Base-by-base conservation (phyloP, 1,140 invertebrate species). In the Pseudomyrmex concolor region DNA sequence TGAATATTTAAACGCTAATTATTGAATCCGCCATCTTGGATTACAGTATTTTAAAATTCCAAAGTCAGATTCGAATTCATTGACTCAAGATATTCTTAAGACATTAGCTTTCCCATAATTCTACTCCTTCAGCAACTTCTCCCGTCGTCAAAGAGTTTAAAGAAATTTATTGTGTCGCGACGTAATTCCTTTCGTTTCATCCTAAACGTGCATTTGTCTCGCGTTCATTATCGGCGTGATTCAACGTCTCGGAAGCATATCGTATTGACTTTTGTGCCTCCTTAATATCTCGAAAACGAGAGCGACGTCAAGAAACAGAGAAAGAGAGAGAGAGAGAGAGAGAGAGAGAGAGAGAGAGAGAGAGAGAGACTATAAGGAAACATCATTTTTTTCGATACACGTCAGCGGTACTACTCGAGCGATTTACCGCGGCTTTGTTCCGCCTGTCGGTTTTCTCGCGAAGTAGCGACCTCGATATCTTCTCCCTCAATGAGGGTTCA, bases 401-500 rank as follows among this genome's bases (percentile, higher is more conserved):
- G 70, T 87, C 57, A 22, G 63, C 74, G 73, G 34, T 57, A 71
- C 67, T 83, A 67, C 83, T 86, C 78, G 71, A 86, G 60, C 70
- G 73, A 54, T 72, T 84, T 84, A 60, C 85, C 59, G 71, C 51
- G 71, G 68, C 85, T 88, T 88, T 88, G 85, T 88, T 88, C 86
- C 19, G 82, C 85, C 64, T 87, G 85, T 88, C 86, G 70, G 51
- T 51, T 86, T 73, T 86, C 85, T 43, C 71, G 64, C 55, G 68
- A 84, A 81, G 70, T 82, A 68, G 66, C 74, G 86, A 88, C 86
- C 86, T 84, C 82, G 74, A 88, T 88, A 87, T 84, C 82, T 88
- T 87, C n/a, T n/a, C n/a, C n/a, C n/a, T n/a, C 87, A 87, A 88
- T 82, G 87, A 88, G 66, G 82, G 74, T 87, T 87, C 82, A 88